Evolutionary conservation across 1,140 invertebrate species (phyloP).

Genomic region (Sminthurides bifidus): DNA sequence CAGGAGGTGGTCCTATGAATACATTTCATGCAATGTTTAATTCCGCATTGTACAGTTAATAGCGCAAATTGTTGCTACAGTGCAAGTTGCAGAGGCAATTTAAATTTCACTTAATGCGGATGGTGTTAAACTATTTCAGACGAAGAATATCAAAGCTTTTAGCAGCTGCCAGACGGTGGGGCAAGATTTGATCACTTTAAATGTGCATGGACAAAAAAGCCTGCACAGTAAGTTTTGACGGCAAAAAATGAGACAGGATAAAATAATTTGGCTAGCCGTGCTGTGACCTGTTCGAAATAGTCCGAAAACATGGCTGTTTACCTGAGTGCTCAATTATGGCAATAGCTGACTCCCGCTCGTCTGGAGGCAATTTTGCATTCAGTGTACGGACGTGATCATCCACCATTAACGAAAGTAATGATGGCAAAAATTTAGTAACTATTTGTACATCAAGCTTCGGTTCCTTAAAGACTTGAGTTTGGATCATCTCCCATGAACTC

Average conservation of each 20-base stretch:
- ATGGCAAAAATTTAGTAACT: slow-evolving; percentile 88
- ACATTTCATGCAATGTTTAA: not conserved
- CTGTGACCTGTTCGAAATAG: too few relatives aligned
- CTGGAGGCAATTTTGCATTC: slow-evolving; percentile 76
- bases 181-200: too few relatives aligned
- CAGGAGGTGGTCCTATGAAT: slow-evolving; percentile 65
- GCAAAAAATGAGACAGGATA: too few relatives aligned
- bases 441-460: slow-evolving; percentile 84
- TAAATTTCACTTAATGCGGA: not conserved
- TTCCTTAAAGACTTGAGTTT: slow-evolving; percentile 81
- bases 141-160: not conserved
- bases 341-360: slow-evolving; percentile 81
- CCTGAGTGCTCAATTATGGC: slow-evolving; percentile 84
- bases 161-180: not conserved
- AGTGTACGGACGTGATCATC: slow-evolving; percentile 87
- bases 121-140: not conserved
- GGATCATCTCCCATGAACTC: slow-evolving; percentile 93
- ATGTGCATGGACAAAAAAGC: too few relatives aligned
- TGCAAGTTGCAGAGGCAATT: not conserved
- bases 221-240: too few relatives aligned
- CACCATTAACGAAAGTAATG: slow-evolving; percentile 88
- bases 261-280: too few relatives aligned
- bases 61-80: not conserved
- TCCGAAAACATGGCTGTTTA: too few relatives aligned
- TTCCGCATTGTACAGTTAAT: not conserved